Base-by-base conservation (phyloP, 2,888 invertebrate genomes). In the Nycteola revayana region DNA sequence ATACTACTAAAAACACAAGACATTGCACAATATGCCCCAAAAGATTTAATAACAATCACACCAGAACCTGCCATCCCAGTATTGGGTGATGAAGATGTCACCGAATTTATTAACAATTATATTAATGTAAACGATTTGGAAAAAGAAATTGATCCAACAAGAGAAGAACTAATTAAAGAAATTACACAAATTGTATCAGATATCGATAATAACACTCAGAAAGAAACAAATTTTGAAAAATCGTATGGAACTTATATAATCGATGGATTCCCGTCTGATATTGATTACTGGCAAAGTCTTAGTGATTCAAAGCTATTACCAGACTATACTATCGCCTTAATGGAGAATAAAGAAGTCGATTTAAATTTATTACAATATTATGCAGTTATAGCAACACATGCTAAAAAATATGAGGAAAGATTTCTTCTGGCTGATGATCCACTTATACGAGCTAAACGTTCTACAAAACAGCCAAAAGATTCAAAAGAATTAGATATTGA, bases 191-290 rank as follows among this genome's bases (percentile, higher is more conserved):
- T 66, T 5, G 69, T 92, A 29, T 63, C 59, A 46, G 48, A 52
- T 24, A 66, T 85, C 23, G 90, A 91, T 51, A 56, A 60, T 11
- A 50, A 73, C 41, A 57, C 66, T 38, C 45, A 66, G 49, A 46
- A 68, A 52, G 33, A 60, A 33, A 66, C 75, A 31, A 58, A 67
- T 36, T 50, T 32, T 33, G 60, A 73, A 14, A 41, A 65, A 26
- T 49, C 40, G 17, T 86, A 85, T 60, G 88, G 90, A 9, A 91
- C 90, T 49, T 93, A 90, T 85, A 87, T 93, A 42, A 73, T 93
- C 32, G 92, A 93, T 59, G 91, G 89, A 1, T 89, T 92, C 67
- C 83, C 90, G 10, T 62, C 86, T 10, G 80, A 91, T 46, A 42
- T 80, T 7, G 83, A 89, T 42, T 74, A 86, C 54, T 89, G 92